Evolutionary conservation across 2,888 invertebrate genomes (phyloP).

Genomic region (Mongoloraphidia duomilia): DNA sequence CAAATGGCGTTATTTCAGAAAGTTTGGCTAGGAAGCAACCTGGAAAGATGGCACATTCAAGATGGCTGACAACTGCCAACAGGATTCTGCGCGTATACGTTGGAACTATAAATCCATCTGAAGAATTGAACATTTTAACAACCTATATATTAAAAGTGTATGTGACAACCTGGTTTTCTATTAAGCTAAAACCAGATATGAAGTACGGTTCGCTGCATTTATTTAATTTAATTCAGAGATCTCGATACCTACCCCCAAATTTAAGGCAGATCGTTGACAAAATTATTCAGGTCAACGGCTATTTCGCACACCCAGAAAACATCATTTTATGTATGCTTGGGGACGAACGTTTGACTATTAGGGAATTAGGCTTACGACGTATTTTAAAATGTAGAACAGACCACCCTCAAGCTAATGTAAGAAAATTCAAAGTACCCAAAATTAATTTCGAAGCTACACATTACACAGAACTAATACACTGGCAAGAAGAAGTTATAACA

Average conservation of each 20-base stretch:
- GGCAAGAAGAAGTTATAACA: constrained; percentile 13
- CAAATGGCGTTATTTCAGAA: constrained; percentile 7
- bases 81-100: constrained; percentile 14
- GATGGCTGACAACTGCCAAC: constrained; percentile 16
- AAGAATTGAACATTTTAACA: constrained; percentile 8
- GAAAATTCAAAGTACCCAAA: constrained; percentile 13
- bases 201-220: too few species aligned
- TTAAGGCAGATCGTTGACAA: constrained; percentile 13
- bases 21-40: constrained; percentile 11
- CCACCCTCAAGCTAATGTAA: too few species aligned
- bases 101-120: constrained; percentile 9
- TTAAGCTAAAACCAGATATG: constrained; percentile 10
- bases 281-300: constrained; percentile 15
- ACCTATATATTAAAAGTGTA: constrained; percentile 14
- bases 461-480: constrained; percentile 14
- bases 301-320: constrained; percentile 16
- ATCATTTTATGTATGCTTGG: constrained; percentile 14
- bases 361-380: background rate
- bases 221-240: too few species aligned
- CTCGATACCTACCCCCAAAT: constrained; percentile 4
- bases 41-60: constrained; percentile 11
- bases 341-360: too few species aligned
- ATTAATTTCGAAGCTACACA: constrained; percentile 13
- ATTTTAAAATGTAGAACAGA: too few species aligned
- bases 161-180: constrained; percentile 13